Conservation (phyloP, 2,888 invertebrate species). For the Drosophila cyrtoloma region DNA sequence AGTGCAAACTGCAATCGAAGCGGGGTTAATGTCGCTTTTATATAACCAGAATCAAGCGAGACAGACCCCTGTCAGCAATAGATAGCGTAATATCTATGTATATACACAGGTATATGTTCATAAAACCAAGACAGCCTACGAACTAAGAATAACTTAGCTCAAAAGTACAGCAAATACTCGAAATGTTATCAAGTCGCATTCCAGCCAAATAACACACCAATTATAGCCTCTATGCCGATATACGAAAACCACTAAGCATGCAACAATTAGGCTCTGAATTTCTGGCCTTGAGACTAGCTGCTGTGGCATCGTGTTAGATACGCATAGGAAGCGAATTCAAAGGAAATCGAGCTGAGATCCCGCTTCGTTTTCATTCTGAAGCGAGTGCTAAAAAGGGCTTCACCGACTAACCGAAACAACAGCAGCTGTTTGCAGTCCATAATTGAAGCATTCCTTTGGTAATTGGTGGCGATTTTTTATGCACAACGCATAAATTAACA, state of each 20-base stretch:
- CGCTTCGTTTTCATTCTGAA: conserved; percentile 21
- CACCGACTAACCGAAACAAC: conserved; percentile 39
- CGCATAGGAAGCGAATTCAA: conserved; percentile 45
- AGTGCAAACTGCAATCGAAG: conserved; percentile 39
- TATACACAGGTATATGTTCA: not conserved
- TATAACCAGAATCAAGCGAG: conserved; percentile 16
- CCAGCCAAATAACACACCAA: conserved; percentile 12
- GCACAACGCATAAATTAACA: conserved; percentile 78
- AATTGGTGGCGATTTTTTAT: conserved; percentile 77
- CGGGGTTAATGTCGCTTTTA: conserved; percentile 38
- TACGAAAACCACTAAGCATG: conserved; percentile 10
- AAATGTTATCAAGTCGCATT: not conserved
- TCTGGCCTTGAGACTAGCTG: conserved; percentile 33
- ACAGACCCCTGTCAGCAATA: not conserved
- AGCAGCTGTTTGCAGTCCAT: conserved; percentile 77
- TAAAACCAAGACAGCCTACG: not conserved
- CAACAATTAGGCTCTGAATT: conserved; percentile 27
- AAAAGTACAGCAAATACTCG: not conserved
- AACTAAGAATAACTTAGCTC: not conserved
- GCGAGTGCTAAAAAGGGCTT: conserved; percentile 75
- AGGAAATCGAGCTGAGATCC: conserved; percentile 28
- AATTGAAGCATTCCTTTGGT: conserved; percentile 77
- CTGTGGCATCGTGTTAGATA: conserved; percentile 49
- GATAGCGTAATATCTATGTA: not conserved
- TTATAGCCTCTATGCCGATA: conserved; percentile 24